These are phyloP conservation scores for Gymnogyps californianus DNA, from an alignment of 2,113 vertebrate species.

Conservation along the genomic window DNA sequence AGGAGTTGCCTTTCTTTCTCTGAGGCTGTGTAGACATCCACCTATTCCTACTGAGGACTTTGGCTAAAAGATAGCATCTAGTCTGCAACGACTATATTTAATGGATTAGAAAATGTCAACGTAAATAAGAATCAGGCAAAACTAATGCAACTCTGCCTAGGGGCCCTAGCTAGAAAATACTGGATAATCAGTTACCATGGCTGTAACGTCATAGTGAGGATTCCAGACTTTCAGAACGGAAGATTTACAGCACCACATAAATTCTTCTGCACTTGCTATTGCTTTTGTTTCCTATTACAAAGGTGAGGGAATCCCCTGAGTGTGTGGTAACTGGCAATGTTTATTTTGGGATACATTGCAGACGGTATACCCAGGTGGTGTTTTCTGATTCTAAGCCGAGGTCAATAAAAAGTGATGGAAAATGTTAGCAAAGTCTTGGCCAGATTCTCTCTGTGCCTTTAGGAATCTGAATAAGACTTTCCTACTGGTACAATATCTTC, in stretches of 20 bases:
- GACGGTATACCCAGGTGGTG: background rate
- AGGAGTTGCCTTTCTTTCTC: background rate
- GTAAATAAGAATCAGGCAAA: background rate
- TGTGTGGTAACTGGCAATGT: background rate
- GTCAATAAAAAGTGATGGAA: conserved; percentile 27
- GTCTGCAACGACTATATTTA: background rate
- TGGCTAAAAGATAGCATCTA: background rate
- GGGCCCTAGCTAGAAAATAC: background rate
- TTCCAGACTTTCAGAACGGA: background rate
- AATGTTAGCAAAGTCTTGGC: background rate
- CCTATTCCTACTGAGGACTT: background rate
- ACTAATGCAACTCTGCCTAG: background rate
- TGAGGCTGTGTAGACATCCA: background rate
- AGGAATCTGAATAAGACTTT: background rate
- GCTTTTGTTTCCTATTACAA: background rate
- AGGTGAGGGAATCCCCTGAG: background rate
- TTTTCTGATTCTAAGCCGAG: conserved; percentile 19
- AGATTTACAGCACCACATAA: background rate
- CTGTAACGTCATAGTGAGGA: background rate
- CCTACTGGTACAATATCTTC: background rate
- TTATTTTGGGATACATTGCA: background rate
- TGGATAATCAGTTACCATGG: background rate
- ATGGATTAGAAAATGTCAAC: background rate
- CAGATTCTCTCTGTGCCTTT: background rate
- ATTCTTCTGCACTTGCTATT: background rate